Conservation (phyloP, 1,140 invertebrate species). For the Zaprionus tsacasi region DNA sequence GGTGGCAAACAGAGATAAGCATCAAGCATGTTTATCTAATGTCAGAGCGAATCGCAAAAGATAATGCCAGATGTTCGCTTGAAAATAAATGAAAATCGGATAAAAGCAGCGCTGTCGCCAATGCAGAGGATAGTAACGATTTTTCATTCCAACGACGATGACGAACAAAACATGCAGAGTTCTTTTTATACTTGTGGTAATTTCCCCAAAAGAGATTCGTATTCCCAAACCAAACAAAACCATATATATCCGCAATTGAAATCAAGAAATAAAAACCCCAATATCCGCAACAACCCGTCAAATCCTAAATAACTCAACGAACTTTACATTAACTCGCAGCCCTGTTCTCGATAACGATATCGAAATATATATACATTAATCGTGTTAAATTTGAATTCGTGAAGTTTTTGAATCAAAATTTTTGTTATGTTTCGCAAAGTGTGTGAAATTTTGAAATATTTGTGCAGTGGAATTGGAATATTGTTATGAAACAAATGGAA, state of each 20-base stretch:
- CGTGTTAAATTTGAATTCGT: not conserved
- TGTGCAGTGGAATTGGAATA: not conserved
- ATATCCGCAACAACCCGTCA: constrained; percentile 6
- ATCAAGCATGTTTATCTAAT: constrained; percentile 56
- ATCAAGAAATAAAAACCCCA: not conserved
- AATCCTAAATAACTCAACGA: not conserved
- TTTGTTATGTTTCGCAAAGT: not conserved
- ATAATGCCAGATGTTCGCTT: constrained; percentile 26
- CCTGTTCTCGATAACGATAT: constrained; percentile 1
- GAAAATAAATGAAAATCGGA: constrained; percentile 35
- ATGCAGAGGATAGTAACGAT: constrained; percentile 73
- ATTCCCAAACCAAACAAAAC: not conserved
- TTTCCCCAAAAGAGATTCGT: constrained; percentile 38
- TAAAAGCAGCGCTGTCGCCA: constrained; percentile 39
- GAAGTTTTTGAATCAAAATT: not conserved
- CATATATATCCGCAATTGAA: not conserved
- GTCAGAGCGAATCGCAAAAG: constrained; percentile 52
- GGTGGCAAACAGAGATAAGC: constrained; percentile 67
- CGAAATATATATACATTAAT: not conserved
- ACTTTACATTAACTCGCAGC: constrained; percentile 2
- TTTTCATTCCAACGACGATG: constrained; percentile 68
- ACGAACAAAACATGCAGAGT: constrained; percentile 69
- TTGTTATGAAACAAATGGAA: not conserved
- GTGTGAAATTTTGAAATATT: not conserved
- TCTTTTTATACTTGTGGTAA: constrained; percentile 74